phyloP scores from a whole-genome alignment of 2,888 invertebrate genomes.

The Drosophila atroscutellata region DNA sequence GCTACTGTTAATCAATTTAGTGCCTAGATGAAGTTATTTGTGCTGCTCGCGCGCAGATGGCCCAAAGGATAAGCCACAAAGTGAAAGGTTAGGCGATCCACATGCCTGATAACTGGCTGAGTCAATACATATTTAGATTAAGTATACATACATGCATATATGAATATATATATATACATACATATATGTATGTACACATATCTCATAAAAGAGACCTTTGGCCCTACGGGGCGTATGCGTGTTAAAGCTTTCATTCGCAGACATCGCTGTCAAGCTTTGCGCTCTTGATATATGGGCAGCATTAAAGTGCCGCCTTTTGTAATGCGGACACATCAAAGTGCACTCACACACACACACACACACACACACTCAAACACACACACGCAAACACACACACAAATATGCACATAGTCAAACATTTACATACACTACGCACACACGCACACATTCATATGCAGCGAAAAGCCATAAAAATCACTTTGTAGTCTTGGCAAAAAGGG shows the following conservation, averaged over 20 bases:
- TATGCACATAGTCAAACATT: conserved; percentile 53
- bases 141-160: conserved; percentile 1
- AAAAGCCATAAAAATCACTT: conserved; percentile 78
- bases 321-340: conserved; percentile 75
- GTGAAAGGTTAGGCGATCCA: conserved; percentile 48
- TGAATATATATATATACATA: background rate
- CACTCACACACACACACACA: conserved; percentile 42
- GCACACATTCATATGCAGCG: conserved; percentile 36
- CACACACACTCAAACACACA: conserved; percentile 15
- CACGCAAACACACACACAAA: conserved; percentile 8
- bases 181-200: background rate
- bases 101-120: conserved; percentile 37
- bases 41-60: conserved; percentile 59
- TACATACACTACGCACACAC: conserved; percentile 54
- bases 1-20: conserved; percentile 79
- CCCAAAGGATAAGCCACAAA: conserved; percentile 38
- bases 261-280: conserved; percentile 66
- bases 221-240: conserved; percentile 73
- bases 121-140: background rate
- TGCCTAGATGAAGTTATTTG: conserved; percentile 62
- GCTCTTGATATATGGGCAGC: conserved; percentile 67
- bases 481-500: conserved; percentile 45
- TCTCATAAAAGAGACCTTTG: conserved; percentile 7
- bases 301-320: conserved; percentile 76
- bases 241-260: conserved; percentile 62